Conservation (phyloP, 2,888 invertebrate genomes). For the Ochlodes sylvanus region DNA sequence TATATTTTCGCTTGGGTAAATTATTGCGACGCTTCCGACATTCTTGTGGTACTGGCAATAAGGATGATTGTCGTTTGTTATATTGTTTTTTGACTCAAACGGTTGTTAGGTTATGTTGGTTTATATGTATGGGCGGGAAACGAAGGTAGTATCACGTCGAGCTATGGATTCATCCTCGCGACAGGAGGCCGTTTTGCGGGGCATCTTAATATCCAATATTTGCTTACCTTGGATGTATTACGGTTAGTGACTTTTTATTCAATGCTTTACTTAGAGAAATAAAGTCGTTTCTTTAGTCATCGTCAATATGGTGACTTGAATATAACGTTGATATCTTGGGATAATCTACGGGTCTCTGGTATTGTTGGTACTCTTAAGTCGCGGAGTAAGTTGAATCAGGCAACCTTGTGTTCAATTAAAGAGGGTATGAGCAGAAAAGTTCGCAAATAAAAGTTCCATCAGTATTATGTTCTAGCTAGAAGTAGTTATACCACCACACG, state of each 20-base stretch:
- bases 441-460: no score
- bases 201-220: constrained; percentile 64
- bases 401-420: no score
- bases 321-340: no score
- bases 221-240: constrained; percentile 51
- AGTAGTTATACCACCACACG: no score
- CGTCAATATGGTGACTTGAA: no score
- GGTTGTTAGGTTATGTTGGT: constrained; percentile 42
- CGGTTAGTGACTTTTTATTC: constrained; percentile 44
- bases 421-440: no score
- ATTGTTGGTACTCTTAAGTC: no score
- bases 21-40: neutral
- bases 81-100: constrained; percentile 15
- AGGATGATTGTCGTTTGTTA: constrained; percentile 41
- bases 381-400: no score
- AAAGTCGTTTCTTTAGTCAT: neutral
- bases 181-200: constrained; percentile 71
- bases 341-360: no score
- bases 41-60: constrained; percentile 40
- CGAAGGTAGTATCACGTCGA: constrained; percentile 59
- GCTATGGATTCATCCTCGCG: constrained; percentile 72
- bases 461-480: no score
- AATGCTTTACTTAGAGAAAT: constrained; percentile 12
- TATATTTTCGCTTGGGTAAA: constrained; percentile 30
- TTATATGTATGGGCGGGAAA: constrained; percentile 54